Evolutionary conservation across 2,797 vertebrate species (phyloP), one percentile per base, ranked within the genome.

Genomic region (Euthynnus affinis): DNA sequence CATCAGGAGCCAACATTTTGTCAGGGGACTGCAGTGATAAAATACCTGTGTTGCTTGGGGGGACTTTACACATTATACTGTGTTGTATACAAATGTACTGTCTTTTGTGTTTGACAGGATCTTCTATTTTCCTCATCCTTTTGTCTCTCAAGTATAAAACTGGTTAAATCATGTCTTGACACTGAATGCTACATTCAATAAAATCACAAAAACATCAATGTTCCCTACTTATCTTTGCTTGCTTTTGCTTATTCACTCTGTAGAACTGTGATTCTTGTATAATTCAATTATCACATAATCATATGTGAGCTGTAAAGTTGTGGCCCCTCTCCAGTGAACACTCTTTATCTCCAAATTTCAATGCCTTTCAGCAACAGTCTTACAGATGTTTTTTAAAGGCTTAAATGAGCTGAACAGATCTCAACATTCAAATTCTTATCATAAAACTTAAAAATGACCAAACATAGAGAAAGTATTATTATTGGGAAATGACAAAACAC

Each of bases 11-110:
- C 60, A 64, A 61, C 34, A 55, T 71, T 81, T 74, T 76, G 59
- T 81, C 72, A 79, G 57, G 57, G 61, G 57, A 58, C 27, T 25
- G 29, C 27, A 46, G 59, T 78, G 76, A 81, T 83, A 64, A 85
- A 77, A 78, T 56, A 40, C 42, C 64, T 60, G 7, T 52, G 23
- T 15, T 65, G 68, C 64, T 56, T 25, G 53, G 48, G 13, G 10
- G 32, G 32, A 27, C 48, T 37, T 29, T 80, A 66, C 27, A 56
- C 65, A 67, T 77, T 53, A 12, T 6, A 42, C 2, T 42, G 12
- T 65, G 51, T 18, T 17, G 18, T 49, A 49, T n/a, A 49, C 46
- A 7, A 2, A 1, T 49, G 20, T 29, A 13, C 34, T 27, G 44
- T 27, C 12, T 42, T 70, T 18, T 23, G 13, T 48, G 7, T 42